Base-by-base conservation (phyloP, 2,113 vertebrate genomes). In the Varanus komodoensis region DNA sequence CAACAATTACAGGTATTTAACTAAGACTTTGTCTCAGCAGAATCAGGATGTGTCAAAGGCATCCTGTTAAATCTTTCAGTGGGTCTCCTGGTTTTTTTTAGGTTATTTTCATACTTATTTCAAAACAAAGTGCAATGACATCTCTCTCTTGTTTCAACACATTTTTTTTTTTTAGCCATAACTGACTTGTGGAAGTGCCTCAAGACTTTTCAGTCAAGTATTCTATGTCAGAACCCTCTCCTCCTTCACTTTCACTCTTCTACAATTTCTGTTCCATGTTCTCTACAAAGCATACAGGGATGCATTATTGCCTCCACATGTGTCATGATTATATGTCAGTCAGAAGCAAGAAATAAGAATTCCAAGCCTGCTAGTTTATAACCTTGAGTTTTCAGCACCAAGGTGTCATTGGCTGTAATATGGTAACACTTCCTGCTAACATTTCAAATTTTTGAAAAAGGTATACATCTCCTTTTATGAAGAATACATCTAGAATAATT, bases 401-500 rank as follows among this genome's bases (percentile, higher is more conserved):
- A 34, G 3, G 27, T 68, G 38, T 19, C 44, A 34, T 48, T 82
- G 71, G 50, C 23, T 44, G 8, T 69, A 8, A 75, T 34, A n/a
- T 19, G 11, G 23, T 81, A 52, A 52, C 23, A 78, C 48, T 67
- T 84, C 48, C 23, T 84, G 57, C 19, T 84, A 84, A 29, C 82
- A 77, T 14, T 44, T 73, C 9, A 83, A 19, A 11, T 29, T 74
- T 84, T 78, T 34, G 4, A 34, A 88, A 34, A 88, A 88, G 89
- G 88, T 87, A 95, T 92, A 89, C 54, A 86, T 71, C 92, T 90
- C 79, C 77, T 89, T 74, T 91, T 68, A 74, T 88, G 89, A 95
- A 87, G 0, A 86, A 84, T 0, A 0, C 0, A 0, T 61, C 94
- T 91, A 91, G 81, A 83, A 80, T 61, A 95, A 85, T 88, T 94